Conservation (phyloP, 2,888 invertebrate genomes). For the Artemia sinica region DNA sequence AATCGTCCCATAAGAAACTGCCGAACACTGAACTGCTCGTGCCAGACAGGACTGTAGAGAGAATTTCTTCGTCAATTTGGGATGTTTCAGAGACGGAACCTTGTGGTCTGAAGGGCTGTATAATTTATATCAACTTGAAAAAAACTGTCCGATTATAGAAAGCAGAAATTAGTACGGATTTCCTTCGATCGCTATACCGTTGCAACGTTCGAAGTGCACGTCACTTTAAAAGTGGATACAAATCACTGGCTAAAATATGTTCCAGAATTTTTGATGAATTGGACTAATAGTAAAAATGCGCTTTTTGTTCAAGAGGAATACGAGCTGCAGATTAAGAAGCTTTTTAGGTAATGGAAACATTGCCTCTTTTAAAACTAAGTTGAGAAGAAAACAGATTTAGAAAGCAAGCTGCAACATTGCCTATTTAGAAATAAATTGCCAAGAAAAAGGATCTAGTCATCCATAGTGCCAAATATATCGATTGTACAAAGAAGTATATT, state of each 20-base stretch:
- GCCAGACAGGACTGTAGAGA: neutral
- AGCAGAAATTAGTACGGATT: neutral
- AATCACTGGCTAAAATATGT: neutral
- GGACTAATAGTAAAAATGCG: neutral
- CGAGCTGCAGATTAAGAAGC: neutral
- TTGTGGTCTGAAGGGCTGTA: neutral
- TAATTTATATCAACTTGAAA: neutral
- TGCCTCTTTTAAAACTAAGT: no score
- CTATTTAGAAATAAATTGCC: no score
- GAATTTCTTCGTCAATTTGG: neutral
- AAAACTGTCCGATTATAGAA: neutral
- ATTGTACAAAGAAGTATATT: no score
- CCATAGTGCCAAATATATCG: no score
- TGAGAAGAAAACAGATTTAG: no score
- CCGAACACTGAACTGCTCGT: slow-evolving; percentile 7
- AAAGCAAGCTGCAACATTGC: no score
- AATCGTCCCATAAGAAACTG: neutral
- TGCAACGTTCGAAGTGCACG: neutral
- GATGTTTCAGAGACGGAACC: neutral
- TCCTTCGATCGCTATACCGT: neutral
- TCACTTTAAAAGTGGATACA: neutral
- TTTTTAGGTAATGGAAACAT: neutral
- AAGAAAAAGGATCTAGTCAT: no score
- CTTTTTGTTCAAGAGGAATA: neutral
- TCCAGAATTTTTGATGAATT: neutral